Percentiles rank a stretch among this genome's conserved stretches.
Evolutionary conservation across 2,888 invertebrate genomes (phyloP).

Genomic region (Mermis nigrescens): DNA sequence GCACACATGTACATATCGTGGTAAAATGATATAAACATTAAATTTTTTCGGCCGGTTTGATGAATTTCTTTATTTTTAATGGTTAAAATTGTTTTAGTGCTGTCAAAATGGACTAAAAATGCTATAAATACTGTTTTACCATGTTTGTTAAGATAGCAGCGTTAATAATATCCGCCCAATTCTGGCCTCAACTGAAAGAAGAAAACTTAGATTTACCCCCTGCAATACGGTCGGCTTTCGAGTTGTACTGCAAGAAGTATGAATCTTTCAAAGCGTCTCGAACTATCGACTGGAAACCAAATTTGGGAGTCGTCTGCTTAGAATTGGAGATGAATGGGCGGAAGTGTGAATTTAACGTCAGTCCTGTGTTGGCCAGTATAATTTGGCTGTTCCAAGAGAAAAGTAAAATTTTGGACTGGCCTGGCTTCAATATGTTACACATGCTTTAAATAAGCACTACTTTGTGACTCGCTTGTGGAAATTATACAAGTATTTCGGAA

Average conservation of each 20-base stretch:
- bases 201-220: constrained; percentile 14
- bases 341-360: not conserved
- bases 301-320: constrained; percentile 15
- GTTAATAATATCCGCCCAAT: constrained; percentile 86
- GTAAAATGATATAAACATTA: not conserved
- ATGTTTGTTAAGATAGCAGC: constrained; percentile 49
- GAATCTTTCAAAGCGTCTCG: constrained; percentile 15
- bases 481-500: no score
- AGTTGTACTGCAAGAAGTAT: constrained; percentile 16
- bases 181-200: constrained; percentile 53
- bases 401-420: not conserved
- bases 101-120: no score
- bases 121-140: no score
- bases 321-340: constrained; percentile 2
- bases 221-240: constrained; percentile 15
- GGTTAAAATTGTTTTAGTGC: no score
- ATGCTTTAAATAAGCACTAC: no score
- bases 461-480: no score
- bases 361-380: constrained; percentile 9
- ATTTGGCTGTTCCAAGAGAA: constrained; percentile 9
- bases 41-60: no score
- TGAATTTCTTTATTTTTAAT: not conserved
- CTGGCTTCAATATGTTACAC: no score
- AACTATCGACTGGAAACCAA: constrained; percentile 18
- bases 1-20: no score